Conservation (phyloP, 2,888 invertebrate species). For the Drosophila demipolita region DNA sequence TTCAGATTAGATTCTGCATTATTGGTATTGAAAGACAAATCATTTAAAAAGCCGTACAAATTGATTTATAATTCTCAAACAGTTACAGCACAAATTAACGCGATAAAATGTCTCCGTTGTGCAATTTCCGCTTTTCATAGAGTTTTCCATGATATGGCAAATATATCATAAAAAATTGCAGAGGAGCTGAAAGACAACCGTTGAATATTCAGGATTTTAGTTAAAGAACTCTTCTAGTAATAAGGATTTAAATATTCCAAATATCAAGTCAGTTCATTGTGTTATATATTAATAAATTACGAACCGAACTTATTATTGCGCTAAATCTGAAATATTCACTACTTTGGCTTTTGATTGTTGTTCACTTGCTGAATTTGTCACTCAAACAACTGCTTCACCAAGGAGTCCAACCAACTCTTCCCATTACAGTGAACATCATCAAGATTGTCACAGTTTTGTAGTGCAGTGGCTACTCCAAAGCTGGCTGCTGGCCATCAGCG, state of each 20-base stretch:
- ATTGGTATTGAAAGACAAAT: neutral
- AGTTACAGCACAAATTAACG: neutral
- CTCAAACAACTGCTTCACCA: neutral
- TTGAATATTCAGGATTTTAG: neutral
- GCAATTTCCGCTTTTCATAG: neutral
- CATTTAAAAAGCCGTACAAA: neutral
- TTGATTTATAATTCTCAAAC: neutral
- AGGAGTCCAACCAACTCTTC: neutral
- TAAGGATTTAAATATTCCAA: no score
- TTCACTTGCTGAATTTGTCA: neutral
- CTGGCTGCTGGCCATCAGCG: neutral
- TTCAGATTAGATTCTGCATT: neutral
- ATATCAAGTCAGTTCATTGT: no score
- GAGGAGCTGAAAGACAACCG: neutral
- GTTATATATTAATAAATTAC: no score
- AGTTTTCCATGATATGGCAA: neutral
- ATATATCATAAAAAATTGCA: neutral
- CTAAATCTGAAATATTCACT: neutral
- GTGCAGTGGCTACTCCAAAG: neutral
- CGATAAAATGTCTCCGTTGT: neutral
- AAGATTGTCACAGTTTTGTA: constrained; percentile 3
- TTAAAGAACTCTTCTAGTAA: no score
- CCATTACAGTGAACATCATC: neutral
- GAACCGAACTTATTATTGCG: neutral
- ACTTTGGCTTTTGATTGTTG: no score